Base-by-base conservation (phyloP, 2,797 vertebrate species). In the Hyperoplus lanceolatus region DNA sequence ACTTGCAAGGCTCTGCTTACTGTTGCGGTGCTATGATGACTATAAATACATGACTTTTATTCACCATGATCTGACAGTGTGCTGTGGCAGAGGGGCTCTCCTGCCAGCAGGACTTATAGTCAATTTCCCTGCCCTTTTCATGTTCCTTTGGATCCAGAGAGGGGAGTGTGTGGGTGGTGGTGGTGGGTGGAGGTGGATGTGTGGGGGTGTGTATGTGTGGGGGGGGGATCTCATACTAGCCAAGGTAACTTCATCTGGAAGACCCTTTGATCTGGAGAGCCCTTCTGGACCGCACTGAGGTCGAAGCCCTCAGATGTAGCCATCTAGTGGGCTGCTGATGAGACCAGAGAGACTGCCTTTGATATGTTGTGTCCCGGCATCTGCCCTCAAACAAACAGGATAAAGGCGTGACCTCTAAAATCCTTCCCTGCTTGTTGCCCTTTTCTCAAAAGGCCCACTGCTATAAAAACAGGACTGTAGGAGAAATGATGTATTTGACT, bases 351-450 rank as follows among this genome's bases (percentile, higher is more conserved):
- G 64, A 65, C 73, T 73, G 84, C 60, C 90, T 95, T 95, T 95
- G 93, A 95, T 95, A 90, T 43, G 53, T 63, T 63, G 79, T 83
- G 84, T 80, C 83, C 83, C 81, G 65, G 83, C 38, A 56, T 86
- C 84, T 77, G 83, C 74, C 89, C 81, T 80, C 87, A 89, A 91
- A 94, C 89, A 93, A 90, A 92, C 85, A 89, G 87, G 93, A 95
- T 95, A 93, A 95, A 95, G 95, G 93, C 73, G 77, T 93, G 93
- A 94, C 94, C 94, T 93, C 91, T 91, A 90, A 29, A 29, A 86
- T 90, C 90, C 84, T 82, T 89, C 75, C 60, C 85, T 61, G 82
- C 78, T 75, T 87, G 87, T 79, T 93, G 92, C 85, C 89, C 87
- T 94, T 93, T 93, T 83, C 89, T 86, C 80, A 86, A 70, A 29